phyloP scores from a whole-genome alignment of 2,797 vertebrate genomes.

The Falco naumanni region DNA sequence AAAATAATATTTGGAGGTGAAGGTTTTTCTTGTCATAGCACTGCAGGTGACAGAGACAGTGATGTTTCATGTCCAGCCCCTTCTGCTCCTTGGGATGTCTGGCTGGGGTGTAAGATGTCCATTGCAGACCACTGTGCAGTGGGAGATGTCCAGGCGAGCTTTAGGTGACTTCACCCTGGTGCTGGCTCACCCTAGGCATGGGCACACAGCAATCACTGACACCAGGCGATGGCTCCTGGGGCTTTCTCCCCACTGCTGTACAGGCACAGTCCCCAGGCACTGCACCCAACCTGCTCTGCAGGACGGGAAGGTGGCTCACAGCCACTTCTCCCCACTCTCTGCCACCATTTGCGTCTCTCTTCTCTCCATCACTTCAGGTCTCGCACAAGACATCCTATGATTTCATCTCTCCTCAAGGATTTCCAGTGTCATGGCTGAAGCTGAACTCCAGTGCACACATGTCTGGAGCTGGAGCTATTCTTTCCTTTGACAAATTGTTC shows the following conservation, averaged over 20 bases:
- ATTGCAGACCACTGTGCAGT: background rate
- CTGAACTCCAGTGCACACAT: background rate
- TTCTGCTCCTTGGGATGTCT: background rate
- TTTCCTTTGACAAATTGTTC: constrained; percentile 42
- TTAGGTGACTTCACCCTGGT: background rate
- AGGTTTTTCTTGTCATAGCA: background rate
- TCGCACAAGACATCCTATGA: background rate
- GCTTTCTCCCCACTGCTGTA: background rate
- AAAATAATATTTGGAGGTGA: background rate
- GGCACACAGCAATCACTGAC: background rate
- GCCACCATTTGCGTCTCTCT: background rate
- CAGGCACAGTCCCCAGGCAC: rapidly evolving
- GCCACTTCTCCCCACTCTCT: background rate
- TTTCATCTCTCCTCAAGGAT: background rate
- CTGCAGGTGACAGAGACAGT: background rate
- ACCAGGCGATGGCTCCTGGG: background rate
- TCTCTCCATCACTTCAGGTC: background rate
- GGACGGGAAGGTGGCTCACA: background rate
- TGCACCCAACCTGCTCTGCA: background rate
- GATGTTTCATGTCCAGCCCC: background rate
- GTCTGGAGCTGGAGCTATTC: constrained; percentile 13
- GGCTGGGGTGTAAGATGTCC: background rate
- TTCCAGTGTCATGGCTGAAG: background rate
- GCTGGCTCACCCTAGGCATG: background rate
- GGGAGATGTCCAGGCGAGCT: background rate